Evolutionary conservation across 2,888 invertebrate species (phyloP), one percentile per base, ranked within the genome.

Genomic region (Volucella inflata): DNA sequence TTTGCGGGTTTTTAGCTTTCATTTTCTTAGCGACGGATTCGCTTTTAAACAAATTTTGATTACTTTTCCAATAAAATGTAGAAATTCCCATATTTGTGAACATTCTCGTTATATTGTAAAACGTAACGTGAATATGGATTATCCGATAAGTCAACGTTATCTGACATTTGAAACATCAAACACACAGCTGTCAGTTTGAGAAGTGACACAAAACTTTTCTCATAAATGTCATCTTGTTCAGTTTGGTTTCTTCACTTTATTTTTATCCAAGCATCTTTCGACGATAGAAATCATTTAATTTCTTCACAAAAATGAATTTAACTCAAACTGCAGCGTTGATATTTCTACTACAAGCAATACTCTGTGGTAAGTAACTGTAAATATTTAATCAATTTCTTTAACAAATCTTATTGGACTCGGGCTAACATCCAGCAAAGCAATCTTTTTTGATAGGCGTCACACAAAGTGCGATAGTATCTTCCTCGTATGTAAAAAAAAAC

Each of bases 241-340:
- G 46, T 67, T 84, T 71, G 65, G 70, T 71, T 70, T 71, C 50
- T 60, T 51, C 38, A 74, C 48, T 85, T 85, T 80, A 72, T 80
- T 84, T 79, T 75, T 71, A 55, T 67, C 59, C 53, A 14, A 30
- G 17, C 10, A 53, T 53, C 80, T 71, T 80, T 50, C 71, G 16
- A 59, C 46, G 16, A 6, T 68, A 67, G 50, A 46, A 60, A 59
- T 72, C 30, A 30, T 57, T 42, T 68, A 44, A 8, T 64, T 72
- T 76, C 48, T 16, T 51, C 48, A 60, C 14, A 51, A 85, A 65
- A 60, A 82, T 85, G 85, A 59, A 62, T 57, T 68, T 64, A 59
- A 64, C 48, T 51, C 59, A 46, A 59, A 44, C 21, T 68, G 44
- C 68, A 48, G 8, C 17, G 51, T 57, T 72, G 10, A 21, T 85